These are phyloP conservation scores for Metopia argyrocephala DNA, from an alignment of 2,888 invertebrate species.

Conservation along the genomic window DNA sequence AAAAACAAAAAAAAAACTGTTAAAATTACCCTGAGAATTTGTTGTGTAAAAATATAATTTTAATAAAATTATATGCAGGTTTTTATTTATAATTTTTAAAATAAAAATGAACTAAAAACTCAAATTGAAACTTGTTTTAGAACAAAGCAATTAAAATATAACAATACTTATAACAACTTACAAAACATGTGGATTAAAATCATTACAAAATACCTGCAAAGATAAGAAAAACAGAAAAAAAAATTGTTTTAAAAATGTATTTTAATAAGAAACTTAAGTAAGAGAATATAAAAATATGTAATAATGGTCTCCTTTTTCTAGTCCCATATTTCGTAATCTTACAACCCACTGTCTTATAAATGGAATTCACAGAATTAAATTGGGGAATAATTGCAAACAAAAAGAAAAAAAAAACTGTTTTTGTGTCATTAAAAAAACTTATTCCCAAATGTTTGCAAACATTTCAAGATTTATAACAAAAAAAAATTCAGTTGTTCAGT, in stretches of 20 bases:
- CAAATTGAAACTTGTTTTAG: constrained; percentile 20
- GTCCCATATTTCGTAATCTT: too few relatives aligned
- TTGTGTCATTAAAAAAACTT: constrained; percentile 6
- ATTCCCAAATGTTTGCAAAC: constrained; percentile 27
- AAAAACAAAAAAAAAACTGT: neutral
- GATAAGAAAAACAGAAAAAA: constrained; percentile 16
- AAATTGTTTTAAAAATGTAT: neutral
- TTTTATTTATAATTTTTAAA: neutral
- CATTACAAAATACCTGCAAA: constrained; percentile 46
- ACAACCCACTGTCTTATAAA: constrained; percentile 40
- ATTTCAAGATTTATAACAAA: constrained; percentile 37
- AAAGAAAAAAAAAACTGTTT: neutral
- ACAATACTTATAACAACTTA: constrained; percentile 20
- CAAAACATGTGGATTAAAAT: neutral
- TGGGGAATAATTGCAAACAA: too few relatives aligned
- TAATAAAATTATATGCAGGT: neutral
- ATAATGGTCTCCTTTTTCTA: too few relatives aligned
- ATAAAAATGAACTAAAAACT: neutral
- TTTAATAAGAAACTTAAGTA: neutral
- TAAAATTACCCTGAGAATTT: constrained; percentile 32
- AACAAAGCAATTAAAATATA: constrained; percentile 21
- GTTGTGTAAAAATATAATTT: constrained; percentile 26
- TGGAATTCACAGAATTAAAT: too few relatives aligned
- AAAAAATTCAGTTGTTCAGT: constrained; percentile 1
- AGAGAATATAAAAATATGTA: too few relatives aligned